Evolutionary conservation across 2,888 invertebrate genomes (phyloP), one percentile per base, ranked within the genome.

Genomic region (Sympetrum striolatum): DNA sequence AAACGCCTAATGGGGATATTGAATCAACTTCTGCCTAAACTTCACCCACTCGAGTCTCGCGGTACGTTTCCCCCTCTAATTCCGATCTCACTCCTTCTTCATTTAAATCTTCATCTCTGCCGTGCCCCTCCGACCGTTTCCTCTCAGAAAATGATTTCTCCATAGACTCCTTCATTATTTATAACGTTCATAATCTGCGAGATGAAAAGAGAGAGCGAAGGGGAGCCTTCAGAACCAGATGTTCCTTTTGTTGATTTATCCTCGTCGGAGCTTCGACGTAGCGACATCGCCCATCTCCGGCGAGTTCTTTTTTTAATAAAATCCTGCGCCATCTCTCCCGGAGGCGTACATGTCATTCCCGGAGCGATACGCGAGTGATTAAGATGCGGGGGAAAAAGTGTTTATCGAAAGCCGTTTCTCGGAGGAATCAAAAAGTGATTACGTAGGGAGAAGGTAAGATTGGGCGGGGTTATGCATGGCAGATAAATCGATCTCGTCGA

Each of bases 191-290:
- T 73, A 73, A 73, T 73, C 73, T 31, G 31, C 73, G 73, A 73
- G 73, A 73, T 73, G 73, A 73, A 73, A 73, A 73, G 25, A 31
- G 31, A 31, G 64, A 6, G 25, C 1, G 79, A 35, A 15, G 31
- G 8, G 82, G 53, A 58, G 31, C 82, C 35, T 58, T 82, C 82
- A 82, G 10, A 39, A 31, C 53, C 82, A 82, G 53, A 35, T 82
- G 82, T 58, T 82, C 18, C 35, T 53, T 31, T 22, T 53, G 82
- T 82, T 82, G 82, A 82, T 82, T 82, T 82, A 82, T 58, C 81
- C 53, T 31, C 81, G 53, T 14, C 48, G 12, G 31, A 35, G 31
- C 22, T 22, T 22, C 80, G 44, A 37, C 39, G 39, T 37, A 10
- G 14, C 8, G 80, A 18, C 25, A 44, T n/a, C n/a, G 80, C 22